Base-by-base conservation (phyloP, 2,113 vertebrate genomes). In the Notarius lentiginosus region DNA sequence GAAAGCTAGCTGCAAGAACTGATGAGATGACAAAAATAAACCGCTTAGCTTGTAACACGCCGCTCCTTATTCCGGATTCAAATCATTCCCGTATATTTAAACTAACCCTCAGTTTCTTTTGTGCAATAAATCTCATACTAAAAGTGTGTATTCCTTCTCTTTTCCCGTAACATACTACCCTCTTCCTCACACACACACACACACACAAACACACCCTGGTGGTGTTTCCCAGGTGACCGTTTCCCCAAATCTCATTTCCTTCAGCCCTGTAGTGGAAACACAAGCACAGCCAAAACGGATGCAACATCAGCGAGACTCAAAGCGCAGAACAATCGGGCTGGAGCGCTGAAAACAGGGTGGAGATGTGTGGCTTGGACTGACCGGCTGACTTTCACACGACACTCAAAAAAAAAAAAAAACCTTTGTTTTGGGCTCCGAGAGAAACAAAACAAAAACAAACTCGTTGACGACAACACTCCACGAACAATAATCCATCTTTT, bases 221-320 rank as follows among this genome's bases (percentile, higher is more conserved):
- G 18, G 41, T 24, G 18, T 72, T 79, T 68, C 68, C 58, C 83
- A 86, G 53, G 47, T 72, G 65, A 82, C 77, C 7, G 12, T 47
- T 70, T 66, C 47, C 84, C 76, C 79, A 85, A 89, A 77, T 86
- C 77, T 76, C 84, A 72, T n/a, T 79, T 86, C 70, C 83, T 89
- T 68, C 66, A 89, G 77, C 41, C 76, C 5, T 27, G 10, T 49
- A 87, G 66, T 81, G 66, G 73, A 68, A 81, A 89, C 60, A 75
- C 53, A 41, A 34, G 73, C 63, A 17, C 7, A 11, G 89, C 82
- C 89, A 75, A 79, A 87, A 73, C 20, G 56, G 79, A 89, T 75
- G 73, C 56, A 49, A 41, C 79, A 30, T 65, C 66, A 79, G 79
- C 73, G 1, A 88, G 70, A 72, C 34, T 70, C 51, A 0, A 22